Base-by-base conservation (phyloP, 2,113 vertebrate species). In the Tachysurus vachellii region DNA sequence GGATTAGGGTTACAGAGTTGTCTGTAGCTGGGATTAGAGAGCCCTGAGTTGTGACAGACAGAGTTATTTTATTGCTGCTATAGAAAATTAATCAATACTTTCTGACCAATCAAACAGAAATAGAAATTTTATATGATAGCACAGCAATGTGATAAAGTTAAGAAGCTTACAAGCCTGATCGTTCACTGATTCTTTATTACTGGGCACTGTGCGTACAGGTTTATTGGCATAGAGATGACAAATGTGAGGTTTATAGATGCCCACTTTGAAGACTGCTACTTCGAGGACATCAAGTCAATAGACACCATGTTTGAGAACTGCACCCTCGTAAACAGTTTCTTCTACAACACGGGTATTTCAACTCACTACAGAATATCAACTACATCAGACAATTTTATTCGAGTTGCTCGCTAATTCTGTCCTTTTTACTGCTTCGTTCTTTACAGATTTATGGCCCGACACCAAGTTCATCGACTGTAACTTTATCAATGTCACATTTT, bases 231-330 rank as follows among this genome's bases (percentile, higher is more conserved):
- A 91, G 97, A 98, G 92, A 96, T 99, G 44, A 97, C 96, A 88
- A 96, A 97, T 1, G 97, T 99, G 21, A 97, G 96, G 87, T 99
- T 99, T 92, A 96, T 98, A 89, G 94, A 98, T 88, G 96, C 96
- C 0, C 89, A 97, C 16, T 99, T 99, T 93, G 96, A 98, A 80
- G 95, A 98, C n/a, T 99, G 98, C 90, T 96, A 96, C 92, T 99
- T 99, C 91, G 97, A 99, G 92, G 97, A 98, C 6, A 89, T 99
- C 90, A 97, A 91, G 82, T 98, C 98, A 13, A 97, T 93, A 0
- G 97, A 97, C 89, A 98, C 97, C 56, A 97, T 96, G 93, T 99
- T 99, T 62, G 97, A 97, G 94, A 99, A 99, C 83, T 99, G 98
- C 94, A 99, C 97, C 86, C 95, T 99, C 80, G 94, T 96, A 90